Evolutionary conservation across 2,797 vertebrate genomes (phyloP).

Genomic region (Steatocranus sp.): DNA sequence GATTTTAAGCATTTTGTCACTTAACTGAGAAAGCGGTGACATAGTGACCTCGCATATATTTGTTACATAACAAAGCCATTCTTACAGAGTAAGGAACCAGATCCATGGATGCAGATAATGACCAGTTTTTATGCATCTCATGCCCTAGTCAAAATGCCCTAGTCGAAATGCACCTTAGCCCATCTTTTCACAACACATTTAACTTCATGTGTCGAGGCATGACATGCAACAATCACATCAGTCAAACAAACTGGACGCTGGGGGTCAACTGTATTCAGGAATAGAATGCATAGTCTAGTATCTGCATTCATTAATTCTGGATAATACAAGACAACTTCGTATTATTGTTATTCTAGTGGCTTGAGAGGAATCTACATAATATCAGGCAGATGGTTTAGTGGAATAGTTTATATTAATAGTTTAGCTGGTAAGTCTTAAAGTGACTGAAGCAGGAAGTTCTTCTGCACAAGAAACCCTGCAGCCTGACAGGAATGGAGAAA

Average conservation of each 20-base stretch:
- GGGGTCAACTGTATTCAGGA: not conserved
- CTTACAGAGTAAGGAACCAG: not conserved
- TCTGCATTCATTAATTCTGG: not conserved
- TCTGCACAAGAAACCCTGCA: constrained; percentile 30
- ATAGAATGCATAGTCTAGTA: not conserved
- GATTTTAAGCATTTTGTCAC: not conserved
- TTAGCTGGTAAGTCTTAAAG: constrained; percentile 9
- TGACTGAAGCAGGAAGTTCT: constrained; percentile 11
- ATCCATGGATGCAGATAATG: not conserved
- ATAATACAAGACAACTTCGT: not conserved
- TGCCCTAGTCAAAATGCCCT: not conserved
- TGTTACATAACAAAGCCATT: not conserved
- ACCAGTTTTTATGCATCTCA: not conserved
- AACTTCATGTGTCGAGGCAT: not conserved
- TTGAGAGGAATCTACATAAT: not conserved
- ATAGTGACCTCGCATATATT: not conserved
- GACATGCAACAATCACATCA: not conserved
- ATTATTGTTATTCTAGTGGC: not conserved
- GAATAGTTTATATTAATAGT: not conserved
- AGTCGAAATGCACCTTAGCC: not conserved
- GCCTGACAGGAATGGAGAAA: constrained; percentile 19
- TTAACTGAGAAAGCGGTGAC: not conserved
- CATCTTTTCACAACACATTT: not conserved
- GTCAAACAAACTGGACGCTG: not conserved
- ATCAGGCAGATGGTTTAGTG: not conserved